phyloP scores from a whole-genome alignment of 2,797 vertebrate species.

The Liasis olivaceus region DNA sequence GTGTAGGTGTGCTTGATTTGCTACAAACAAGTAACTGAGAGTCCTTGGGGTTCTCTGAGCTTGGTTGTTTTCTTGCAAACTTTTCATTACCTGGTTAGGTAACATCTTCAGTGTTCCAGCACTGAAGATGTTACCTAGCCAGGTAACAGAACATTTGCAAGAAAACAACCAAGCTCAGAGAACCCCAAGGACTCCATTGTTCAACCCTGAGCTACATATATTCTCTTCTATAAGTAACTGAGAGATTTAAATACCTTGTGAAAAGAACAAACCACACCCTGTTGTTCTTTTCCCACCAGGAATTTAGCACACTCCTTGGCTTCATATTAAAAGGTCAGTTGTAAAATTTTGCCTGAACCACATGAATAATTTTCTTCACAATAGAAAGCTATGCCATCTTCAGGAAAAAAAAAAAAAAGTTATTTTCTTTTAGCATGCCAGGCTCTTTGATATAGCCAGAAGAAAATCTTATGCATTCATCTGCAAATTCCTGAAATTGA shows the following conservation, averaged over 20 bases:
- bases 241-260: not conserved
- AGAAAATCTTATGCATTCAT: slow-evolving; percentile 49
- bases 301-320: not conserved
- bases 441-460: slow-evolving; percentile 40
- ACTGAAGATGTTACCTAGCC: too few species aligned
- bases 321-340: slow-evolving; percentile 31
- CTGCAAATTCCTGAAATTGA: slow-evolving; percentile 51
- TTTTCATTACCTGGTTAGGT: too few species aligned
- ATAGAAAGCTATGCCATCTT: slow-evolving; percentile 7
- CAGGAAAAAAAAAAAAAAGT: slow-evolving; percentile 4
- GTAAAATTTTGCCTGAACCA: slow-evolving; percentile 1
- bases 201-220: too few species aligned
- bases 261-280: slow-evolving; percentile 9
- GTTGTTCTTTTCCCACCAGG: slow-evolving; percentile 20
- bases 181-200: too few species aligned
- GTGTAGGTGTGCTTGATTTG: slow-evolving; percentile 10
- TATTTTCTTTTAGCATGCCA: slow-evolving; percentile 27
- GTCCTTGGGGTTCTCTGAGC: too few species aligned
- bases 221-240: not conserved
- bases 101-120: too few species aligned
- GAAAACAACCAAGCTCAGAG: too few species aligned
- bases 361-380: not conserved
- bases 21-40: not conserved
- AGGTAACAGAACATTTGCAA: too few species aligned
- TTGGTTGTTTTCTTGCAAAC: too few species aligned